Evolutionary conservation across 1,140 invertebrate genomes (phyloP), one percentile per base, ranked within the genome.

Genomic region (Diprion similis): DNA sequence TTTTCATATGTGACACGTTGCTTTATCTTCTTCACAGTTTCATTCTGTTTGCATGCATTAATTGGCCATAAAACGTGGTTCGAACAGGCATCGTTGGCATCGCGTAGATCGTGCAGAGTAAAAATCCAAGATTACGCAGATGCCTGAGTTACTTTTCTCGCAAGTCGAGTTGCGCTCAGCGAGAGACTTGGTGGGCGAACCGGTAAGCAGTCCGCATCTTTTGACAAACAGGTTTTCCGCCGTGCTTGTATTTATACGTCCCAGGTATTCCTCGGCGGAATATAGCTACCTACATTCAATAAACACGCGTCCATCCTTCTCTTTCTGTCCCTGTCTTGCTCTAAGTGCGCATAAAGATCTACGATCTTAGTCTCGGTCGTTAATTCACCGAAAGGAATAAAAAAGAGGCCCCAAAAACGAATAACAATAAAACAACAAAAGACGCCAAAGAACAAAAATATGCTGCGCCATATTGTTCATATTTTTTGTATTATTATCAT

Each of bases 181-280:
- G 51, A 13, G n/a, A 59, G 51, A 15, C 24, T 59, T 17, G 6
- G 51, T 59, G 51, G 51, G 51, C 51, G 51, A 59, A 59, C 51
- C 51, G 51, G 51, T 59, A 59, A 59, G 51, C 51, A 59, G 51
- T 59, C 51, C 51, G 51, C 51, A 59, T 59, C 11, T 59, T 59
- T 59, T 59, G 51, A 59, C 51, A 59, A 59, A 59, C 51, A 59
- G 51, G 51, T 59, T 59, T 59, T 59, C 51, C 9, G 51, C 51
- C 51, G 11, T 59, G 11, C 51, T 59, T 17, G 51, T 37, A 37
- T 37, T 6, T 37, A 37, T 37, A 37, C 24, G 24, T 37, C 24
- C 9, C 51, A 59, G 51, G 51, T 59, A 59, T 59, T 59, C 51
- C 51, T 59, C 51, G 11, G 11, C n/a, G 24, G 24, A 37, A 37